A percentile compares a stretch with the other conserved stretches of the same genome.
phyloP scores from a whole-genome alignment of 2,888 invertebrate genomes.

The Pammene fasciana region DNA sequence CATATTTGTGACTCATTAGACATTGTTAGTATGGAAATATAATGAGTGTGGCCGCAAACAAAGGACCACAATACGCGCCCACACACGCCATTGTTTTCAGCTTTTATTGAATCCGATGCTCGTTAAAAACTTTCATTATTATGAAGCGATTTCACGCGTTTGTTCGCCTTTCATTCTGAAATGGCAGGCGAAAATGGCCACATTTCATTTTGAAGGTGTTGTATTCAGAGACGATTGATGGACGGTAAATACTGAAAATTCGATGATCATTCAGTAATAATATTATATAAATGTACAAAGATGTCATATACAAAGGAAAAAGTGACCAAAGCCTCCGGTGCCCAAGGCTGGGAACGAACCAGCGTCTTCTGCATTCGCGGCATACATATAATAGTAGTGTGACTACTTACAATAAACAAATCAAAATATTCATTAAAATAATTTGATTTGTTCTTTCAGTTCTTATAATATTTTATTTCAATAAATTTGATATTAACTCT shows the following conservation, averaged over 20 bases:
- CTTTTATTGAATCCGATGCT: conserved; percentile 76
- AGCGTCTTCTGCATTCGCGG: no score
- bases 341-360: no score
- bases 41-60: conserved; percentile 68
- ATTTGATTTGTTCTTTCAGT: no score
- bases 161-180: conserved; percentile 29
- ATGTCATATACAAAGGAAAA: no score
- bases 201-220: conserved; percentile 32
- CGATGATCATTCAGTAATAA: neutral
- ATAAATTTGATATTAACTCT: no score
- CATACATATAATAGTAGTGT: no score
- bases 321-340: no score
- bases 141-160: conserved; percentile 35
- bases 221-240: conserved; percentile 11
- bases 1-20: conserved; percentile 70
- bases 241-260: neutral
- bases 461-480: no score
- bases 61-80: conserved; percentile 69
- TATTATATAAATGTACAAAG: neutral
- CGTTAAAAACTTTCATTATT: conserved; percentile 66
- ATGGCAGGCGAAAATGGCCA: conserved; percentile 15
- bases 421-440: no score
- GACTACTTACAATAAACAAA: no score
- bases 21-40: conserved; percentile 67
- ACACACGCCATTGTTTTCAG: conserved; percentile 73